Evolutionary conservation across 35 echinoderm and acorn worm genomes (phyloP).

Genomic region (Diadema setosum): DNA sequence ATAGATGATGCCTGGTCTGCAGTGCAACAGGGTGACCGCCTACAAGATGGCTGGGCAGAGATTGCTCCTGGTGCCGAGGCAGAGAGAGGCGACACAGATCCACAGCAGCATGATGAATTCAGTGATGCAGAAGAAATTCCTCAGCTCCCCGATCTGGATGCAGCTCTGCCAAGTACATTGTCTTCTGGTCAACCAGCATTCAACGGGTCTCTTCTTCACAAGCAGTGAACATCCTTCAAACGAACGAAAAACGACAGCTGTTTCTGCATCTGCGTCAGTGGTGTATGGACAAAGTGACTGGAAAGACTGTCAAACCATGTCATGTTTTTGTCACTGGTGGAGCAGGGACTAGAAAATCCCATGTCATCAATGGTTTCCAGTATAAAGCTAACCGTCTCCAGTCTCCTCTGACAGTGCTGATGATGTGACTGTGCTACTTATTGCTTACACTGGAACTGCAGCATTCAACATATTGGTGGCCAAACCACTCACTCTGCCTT

Average conservation of each 20-base stretch:
- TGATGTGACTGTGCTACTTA: conserved; percentile 29
- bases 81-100: conserved; percentile 27
- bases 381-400: conserved; percentile 30
- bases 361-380: conserved; percentile 63
- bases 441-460: conserved; percentile 55
- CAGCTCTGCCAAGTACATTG: not conserved
- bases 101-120: not conserved
- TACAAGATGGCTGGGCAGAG: conserved; percentile 57
- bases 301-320: conserved; percentile 53
- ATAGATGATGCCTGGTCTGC: conserved; percentile 55
- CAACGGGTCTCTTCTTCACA: not conserved
- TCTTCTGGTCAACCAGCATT: conserved; percentile 5
- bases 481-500: conserved; percentile 69
- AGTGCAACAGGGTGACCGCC: not conserved
- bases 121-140: conserved; percentile 36
- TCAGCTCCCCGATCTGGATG: not conserved
- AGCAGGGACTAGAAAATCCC: conserved; percentile 68
- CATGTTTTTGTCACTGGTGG: conserved; percentile 78
- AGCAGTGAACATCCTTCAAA: conserved; percentile 30
- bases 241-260: conserved; percentile 35
- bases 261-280: conserved; percentile 49
- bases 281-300: conserved; percentile 39
- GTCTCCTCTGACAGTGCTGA: conserved; percentile 4
- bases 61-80: conserved; percentile 38
- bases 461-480: conserved; percentile 65